Conservation (phyloP, 2,113 vertebrate species). For the Callipepla squamata region DNA sequence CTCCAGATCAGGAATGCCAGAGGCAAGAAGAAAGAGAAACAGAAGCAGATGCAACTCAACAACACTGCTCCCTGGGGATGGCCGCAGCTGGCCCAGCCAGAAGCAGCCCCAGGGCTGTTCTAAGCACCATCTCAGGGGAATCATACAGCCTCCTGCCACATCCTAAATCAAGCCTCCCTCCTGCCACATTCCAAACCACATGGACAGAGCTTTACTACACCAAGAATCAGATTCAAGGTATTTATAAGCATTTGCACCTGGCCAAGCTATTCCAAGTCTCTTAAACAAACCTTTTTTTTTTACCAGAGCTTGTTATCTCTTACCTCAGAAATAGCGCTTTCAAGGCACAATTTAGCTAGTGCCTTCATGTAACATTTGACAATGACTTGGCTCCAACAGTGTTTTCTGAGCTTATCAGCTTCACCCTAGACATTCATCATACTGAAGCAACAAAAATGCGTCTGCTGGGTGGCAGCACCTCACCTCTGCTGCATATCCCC, state of each 20-base stretch:
- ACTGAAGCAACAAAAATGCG: background rate
- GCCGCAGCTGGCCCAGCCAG: background rate
- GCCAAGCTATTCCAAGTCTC: background rate
- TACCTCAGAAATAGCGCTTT: background rate
- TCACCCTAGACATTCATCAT: background rate
- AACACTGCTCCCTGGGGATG: background rate
- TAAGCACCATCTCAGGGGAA: background rate
- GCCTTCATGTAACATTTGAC: background rate
- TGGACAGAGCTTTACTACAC: background rate
- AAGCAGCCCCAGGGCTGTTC: background rate
- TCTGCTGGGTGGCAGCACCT: background rate
- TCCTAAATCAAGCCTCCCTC: background rate
- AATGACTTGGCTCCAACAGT: background rate
- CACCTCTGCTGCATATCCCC: background rate
- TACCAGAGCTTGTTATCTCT: too few relatives aligned
- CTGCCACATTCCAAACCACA: fast-evolving
- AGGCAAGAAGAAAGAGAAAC: background rate
- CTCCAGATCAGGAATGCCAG: background rate
- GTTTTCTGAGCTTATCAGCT: background rate
- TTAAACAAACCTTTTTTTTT: too few relatives aligned
- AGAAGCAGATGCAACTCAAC: background rate
- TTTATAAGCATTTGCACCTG: background rate
- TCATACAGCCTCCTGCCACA: background rate
- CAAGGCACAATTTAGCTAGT: background rate
- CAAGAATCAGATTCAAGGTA: background rate